Base-by-base conservation (phyloP, 2,888 invertebrate genomes). In the Lasioglossum lativentre region DNA sequence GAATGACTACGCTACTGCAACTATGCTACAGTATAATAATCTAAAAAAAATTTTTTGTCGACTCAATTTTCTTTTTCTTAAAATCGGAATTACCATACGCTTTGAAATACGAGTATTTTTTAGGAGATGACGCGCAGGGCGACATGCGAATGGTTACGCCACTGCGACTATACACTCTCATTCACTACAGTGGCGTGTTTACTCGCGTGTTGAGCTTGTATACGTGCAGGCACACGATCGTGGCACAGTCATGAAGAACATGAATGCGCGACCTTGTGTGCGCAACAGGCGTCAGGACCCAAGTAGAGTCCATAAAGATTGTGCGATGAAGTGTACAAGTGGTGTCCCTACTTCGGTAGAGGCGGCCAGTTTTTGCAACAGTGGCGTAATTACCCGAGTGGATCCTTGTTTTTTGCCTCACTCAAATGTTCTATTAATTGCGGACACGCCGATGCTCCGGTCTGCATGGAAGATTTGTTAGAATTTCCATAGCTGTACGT, bases 221-320 rank as follows among this genome's bases (percentile, higher is more conserved):
- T 71, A 83, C 38, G 47, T 81, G 2, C 59, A 85, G 5, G 10
- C 47, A 47, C 75, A 78, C 45, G 71, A n/a, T 66, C 47, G 16
- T 23, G 52, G 72, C 59, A 42, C 73, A 80, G 38, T 16, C 59
- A 27, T n/a, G 56, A 23, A 52, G 1, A 59, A 78, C 82, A 86
- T 83, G 79, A 85, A 85, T 82, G 87, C 80, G 83, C 86, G 90
- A 89, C 90, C 90, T 91, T 91, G 91, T 88, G 88, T 90, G 86
- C 91, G 90, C 90, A 91, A 91, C 91, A 90, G 88, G 89, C 90
- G 85, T 82, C 76, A 82, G 72, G 38, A 75, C 19, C 85, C 83
- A 34, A 86, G 77, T 71, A 78, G 63, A 86, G 78, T 71, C 77
- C 59, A 77, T 80, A 86, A 80, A 83, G 85, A 78, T 56, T 75